Evolutionary conservation across 2,113 vertebrate genomes (phyloP).

Genomic region (Amblyopsis rosae): DNA sequence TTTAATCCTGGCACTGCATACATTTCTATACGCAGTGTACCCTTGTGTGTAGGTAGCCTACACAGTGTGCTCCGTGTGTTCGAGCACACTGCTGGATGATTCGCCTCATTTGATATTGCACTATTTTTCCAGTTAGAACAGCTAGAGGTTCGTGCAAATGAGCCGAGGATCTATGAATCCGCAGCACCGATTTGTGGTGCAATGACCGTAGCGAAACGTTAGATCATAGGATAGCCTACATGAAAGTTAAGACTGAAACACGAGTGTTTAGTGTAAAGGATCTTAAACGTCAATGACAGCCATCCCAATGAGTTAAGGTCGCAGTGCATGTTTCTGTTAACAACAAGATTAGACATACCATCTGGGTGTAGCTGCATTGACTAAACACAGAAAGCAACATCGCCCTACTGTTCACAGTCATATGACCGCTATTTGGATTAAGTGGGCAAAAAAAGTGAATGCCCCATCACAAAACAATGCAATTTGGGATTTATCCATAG

Average conservation of each 20-base stretch:
- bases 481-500: no score
- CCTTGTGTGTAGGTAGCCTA: no score
- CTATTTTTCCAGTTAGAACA: neutral
- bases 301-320: neutral
- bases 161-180: neutral
- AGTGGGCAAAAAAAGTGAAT: no score
- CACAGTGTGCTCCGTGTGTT: neutral
- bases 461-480: no score
- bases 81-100: neutral
- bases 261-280: no score
- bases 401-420: no score
- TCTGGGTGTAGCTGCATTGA: neutral
- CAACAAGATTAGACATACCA: neutral
- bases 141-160: slow-evolving; percentile 7
- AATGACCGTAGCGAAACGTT: neutral
- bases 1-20: neutral
- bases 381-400: no score
- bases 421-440: no score
- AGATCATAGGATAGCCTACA: no score
- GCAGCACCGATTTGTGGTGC: slow-evolving; percentile 1
- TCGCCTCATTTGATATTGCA: neutral
- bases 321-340: neutral
- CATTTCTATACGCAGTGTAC: neutral
- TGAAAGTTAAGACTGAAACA: no score
- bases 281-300: slow-evolving; percentile 1